Evolutionary conservation across 2,113 vertebrate species (phyloP), one percentile per base, ranked within the genome.

Genomic region (Girardinichthys multiradiatus): DNA sequence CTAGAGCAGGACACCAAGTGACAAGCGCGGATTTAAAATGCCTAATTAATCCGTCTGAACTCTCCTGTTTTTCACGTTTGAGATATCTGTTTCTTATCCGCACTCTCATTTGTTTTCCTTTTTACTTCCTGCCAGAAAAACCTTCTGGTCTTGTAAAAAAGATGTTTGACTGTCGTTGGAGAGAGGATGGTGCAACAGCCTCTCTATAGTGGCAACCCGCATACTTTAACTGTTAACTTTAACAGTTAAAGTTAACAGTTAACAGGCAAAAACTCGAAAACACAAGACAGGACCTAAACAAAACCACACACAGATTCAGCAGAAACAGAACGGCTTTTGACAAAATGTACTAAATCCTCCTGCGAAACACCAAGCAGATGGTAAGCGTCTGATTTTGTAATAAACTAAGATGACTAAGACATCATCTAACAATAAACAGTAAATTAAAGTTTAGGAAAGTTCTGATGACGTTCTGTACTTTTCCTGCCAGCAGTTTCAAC

Each of bases 1-100:
- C 57, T 2, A 33, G 57, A 24, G 37, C 9, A 21, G 15, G 60
- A 71, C 42, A 70, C 35, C 35, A 27, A 61, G 51, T 4, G 35
- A 33, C 27, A 42, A 26, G 59, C 57, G 48, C 75, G 57, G 72
- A 66, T 70, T 81, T 68, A 59, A 68, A 61, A 77, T 31, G 65
- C 71, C 64, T 39, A 64, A 76, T 58, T 61, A 33, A 60, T 66
- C 80, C 24, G 72, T 79, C 76, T 86, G 77, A 59, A 30, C 64
- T 66, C 69, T 86, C 77, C 81, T 85, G 83, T 89, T 81, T 37
- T 67, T 78, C 0, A 17, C n/a, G 29, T 64, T 79, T 68, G 51
- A 62, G 48, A 54, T 37, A 37, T 82, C 60, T 72, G 60, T 74
- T 68, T 76, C 48, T 72, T 33, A 48, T 84, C 68, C 62, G 13